Conservation (phyloP, 2,888 invertebrate species). For the Anoplius nigerrimus region DNA sequence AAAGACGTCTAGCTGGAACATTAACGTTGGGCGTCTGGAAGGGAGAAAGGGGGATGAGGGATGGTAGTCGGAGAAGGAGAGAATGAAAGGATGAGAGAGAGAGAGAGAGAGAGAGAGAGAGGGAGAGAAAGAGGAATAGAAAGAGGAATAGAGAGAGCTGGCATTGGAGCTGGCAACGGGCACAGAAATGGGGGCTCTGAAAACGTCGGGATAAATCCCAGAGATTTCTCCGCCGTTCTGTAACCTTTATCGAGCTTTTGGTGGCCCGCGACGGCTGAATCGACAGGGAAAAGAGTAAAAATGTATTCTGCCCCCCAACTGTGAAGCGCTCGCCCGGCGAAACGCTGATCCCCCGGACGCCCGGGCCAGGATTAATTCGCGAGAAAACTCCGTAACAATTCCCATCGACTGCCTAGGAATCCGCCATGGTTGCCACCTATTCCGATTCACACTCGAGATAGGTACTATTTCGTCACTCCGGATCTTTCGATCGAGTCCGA, state of each 20-base stretch:
- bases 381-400: too few relatives aligned
- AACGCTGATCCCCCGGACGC: too few relatives aligned
- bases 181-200: background rate
- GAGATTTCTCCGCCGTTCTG: conserved; percentile 1
- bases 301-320: too few relatives aligned
- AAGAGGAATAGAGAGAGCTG: background rate
- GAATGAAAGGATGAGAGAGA: background rate
- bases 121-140: background rate
- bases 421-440: too few relatives aligned
- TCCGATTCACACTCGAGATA: too few relatives aligned
- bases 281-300: too few relatives aligned
- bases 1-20: conserved; percentile 33
- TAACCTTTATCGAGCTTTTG: background rate
- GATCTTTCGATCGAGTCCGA: too few relatives aligned
- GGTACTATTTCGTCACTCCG: too few relatives aligned
- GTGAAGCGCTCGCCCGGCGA: too few relatives aligned
- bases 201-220: background rate
- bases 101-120: background rate
- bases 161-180: background rate
- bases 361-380: too few relatives aligned
- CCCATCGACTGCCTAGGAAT: too few relatives aligned
- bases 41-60: conserved; percentile 7
- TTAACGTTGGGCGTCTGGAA: conserved; percentile 23
- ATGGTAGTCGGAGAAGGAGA: conserved; percentile 6
- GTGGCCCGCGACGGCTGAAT: too few relatives aligned